Evolutionary conservation across 2,113 vertebrate genomes (phyloP), one percentile per base, ranked within the genome.

Genomic region (Bostrychus sinensis): DNA sequence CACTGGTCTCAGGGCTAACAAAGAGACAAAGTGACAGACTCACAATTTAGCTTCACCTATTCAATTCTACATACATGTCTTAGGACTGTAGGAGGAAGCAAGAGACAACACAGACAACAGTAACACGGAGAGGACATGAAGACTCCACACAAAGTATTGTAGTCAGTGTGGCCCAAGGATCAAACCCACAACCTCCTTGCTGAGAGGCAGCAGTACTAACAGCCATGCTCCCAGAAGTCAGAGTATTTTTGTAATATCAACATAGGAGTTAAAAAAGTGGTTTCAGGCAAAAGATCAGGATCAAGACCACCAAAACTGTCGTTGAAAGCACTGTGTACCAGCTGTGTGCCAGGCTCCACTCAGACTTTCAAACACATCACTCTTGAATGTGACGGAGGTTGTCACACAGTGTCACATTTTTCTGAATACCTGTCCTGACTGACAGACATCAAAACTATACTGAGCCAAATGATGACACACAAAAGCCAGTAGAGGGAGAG

Each of bases 371-470:
- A 11, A 62, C 57, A 74, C 45, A 74, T 65, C 60, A 66, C 23
- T 62, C 50, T 66, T 22, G 50, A 42, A 26, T 64, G 42, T 66
- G 62, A 71, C 57, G 48, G 30, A 43, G 39, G 28, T 23, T 56
- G 36, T 19, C 36, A 56, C 34, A 50, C 7, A 38, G 43, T 66
- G 54, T 42, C 13, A 50, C 7, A 41, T 5, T 20, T 59, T 65
- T 62, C 45, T 34, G 13, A 10, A 54, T 20, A 57, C 22, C 54
- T 63, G 19, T 34, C 13, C 53, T 51, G 66, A 73, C 57, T 80
- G 70, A 83, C 80, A 81, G 54, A 66, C 54, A 46, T 78, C 77
- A 74, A 57, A 63, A 1, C 68, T 66, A 71, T 65, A 46, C 48
- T 39, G 28, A 34, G 70, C 13, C n/a, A 62, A 74, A 64, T 68